Evolutionary conservation across 1,140 invertebrate species (phyloP), one percentile per base, ranked within the genome.

Genomic region (Heliconius congener): DNA sequence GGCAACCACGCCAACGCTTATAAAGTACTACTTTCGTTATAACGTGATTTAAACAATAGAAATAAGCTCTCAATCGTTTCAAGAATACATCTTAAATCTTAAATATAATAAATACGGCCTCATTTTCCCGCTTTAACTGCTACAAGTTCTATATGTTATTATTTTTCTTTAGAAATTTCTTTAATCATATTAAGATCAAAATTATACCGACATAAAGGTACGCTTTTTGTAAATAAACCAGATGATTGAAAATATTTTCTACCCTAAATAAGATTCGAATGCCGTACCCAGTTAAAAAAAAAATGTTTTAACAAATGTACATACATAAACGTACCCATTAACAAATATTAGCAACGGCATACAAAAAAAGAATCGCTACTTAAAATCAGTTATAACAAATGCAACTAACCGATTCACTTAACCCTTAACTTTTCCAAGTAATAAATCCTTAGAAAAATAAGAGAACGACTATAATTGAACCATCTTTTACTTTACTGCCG

Each of bases 111-210:
- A 23, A 78, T 81, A 76, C 81, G 71, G 60, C 73, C 70, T 79
- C 83, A 85, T 87, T 85, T 46, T 84, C 82, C 84, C 84, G 85
- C 82, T 90, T 92, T 91, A 90, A 87, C 81, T 90, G 90, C 90
- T 88, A 92, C 90, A 92, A 92, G 90, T 91, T 60, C 55, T 3
- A 27, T n/a, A 9, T 60, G 55, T 27, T 23, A n/a, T 9, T 9
- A 57, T 60, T n/a, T 60, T 60, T 3, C 1, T 60, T 27, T 11
- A 23, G 8, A 23, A 23, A 23, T 60, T 23, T 60, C 19, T 27
- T 60, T 60, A 9, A 60, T 13, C 3, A 60, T 9, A 11, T 23
- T 57, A 60, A 8, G 50, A 19, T 19, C 18, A 52, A 52, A 19
- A 52, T 52, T 52, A 52, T 19, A 52, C 18, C 0, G 2, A 19